Base-by-base conservation (phyloP, 2,888 invertebrate genomes). In the Altica lythri region DNA sequence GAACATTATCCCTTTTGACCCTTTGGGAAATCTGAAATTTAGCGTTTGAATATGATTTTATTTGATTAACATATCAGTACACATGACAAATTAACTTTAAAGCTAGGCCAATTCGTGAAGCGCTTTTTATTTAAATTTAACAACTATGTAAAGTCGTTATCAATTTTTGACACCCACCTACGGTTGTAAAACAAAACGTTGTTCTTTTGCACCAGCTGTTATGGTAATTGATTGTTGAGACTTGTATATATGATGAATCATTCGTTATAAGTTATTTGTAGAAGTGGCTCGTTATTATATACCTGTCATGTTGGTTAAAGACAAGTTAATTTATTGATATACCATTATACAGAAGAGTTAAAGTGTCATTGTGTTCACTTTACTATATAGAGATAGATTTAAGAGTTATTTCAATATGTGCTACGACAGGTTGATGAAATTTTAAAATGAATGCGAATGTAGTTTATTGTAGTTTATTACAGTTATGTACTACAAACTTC, bases 51-150 rank as follows among this genome's bases (percentile, higher is more conserved):
- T 52, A 56, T 54, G 51, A 48, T 54, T 54, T 60, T 50, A 56
- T 46, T 54, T 53, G 55, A 60, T 60, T 60, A 53, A 50, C 38
- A 53, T 49, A 57, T 55, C 56, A 32, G 57, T 55, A 59, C 55
- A 59, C 53, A 59, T 45, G 45, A 46, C 50, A 51, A 59, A 56
- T 54, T 54, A 54, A 38, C 50, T n/a, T n/a, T n/a, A n/a, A n/a
- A n/a, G n/a, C n/a, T n/a, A n/a, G n/a, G n/a, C n/a, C n/a, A n/a
- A n/a, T n/a, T n/a, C n/a, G n/a, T n/a, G n/a, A n/a, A n/a, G n/a
- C n/a, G n/a, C n/a, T n/a, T n/a, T n/a, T n/a, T n/a, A n/a, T n/a
- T n/a, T n/a, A n/a, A n/a, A n/a, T n/a, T n/a, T n/a, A n/a, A n/a
- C n/a, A n/a, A n/a, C n/a, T n/a, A n/a, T n/a, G n/a, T n/a, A n/a